Percentiles rank a stretch among this genome's conserved stretches.
Evolutionary conservation across 2,888 invertebrate genomes (phyloP).

Genomic region (Harpalus rufipes): DNA sequence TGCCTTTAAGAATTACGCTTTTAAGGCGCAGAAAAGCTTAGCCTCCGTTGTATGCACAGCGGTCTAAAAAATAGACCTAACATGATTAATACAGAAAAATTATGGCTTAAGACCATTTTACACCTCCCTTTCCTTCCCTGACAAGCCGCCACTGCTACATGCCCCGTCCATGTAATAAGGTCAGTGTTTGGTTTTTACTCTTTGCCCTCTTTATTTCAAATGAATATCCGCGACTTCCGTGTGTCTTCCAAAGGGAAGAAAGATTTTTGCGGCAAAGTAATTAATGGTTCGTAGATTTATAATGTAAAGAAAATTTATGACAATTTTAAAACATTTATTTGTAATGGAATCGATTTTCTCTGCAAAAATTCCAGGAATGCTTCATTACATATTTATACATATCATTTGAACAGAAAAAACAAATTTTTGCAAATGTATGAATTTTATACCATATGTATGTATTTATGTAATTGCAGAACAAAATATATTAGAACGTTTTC

Average conservation of each 20-base stretch:
- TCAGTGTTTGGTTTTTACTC: conserved; percentile 25
- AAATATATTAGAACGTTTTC: too few relatives aligned
- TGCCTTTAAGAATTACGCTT: too few relatives aligned
- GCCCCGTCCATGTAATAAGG: conserved; percentile 1
- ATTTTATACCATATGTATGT: not conserved
- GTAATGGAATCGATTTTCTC: not conserved
- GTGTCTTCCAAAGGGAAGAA: conserved; percentile 18
- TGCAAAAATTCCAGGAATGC: not conserved
- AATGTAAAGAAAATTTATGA: not conserved
- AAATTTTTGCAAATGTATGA: not conserved
- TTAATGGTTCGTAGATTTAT: not conserved
- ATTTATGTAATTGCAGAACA: too few relatives aligned
- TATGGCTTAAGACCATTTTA: too few relatives aligned
- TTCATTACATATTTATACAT: not conserved
- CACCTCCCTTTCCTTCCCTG: too few relatives aligned
- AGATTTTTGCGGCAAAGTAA: not conserved
- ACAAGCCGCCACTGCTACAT: too few relatives aligned
- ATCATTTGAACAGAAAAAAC: not conserved
- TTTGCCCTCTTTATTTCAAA: conserved; percentile 55
- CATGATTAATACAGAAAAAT: too few relatives aligned
- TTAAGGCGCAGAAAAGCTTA: too few relatives aligned
- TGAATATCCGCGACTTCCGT: conserved; percentile 45
- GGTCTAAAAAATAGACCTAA: too few relatives aligned
- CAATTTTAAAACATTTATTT: not conserved
- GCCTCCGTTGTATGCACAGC: too few relatives aligned